These are phyloP conservation scores for Sphaerophoria taeniata DNA, from an alignment of 2,888 invertebrate species.

Conservation along the genomic window DNA sequence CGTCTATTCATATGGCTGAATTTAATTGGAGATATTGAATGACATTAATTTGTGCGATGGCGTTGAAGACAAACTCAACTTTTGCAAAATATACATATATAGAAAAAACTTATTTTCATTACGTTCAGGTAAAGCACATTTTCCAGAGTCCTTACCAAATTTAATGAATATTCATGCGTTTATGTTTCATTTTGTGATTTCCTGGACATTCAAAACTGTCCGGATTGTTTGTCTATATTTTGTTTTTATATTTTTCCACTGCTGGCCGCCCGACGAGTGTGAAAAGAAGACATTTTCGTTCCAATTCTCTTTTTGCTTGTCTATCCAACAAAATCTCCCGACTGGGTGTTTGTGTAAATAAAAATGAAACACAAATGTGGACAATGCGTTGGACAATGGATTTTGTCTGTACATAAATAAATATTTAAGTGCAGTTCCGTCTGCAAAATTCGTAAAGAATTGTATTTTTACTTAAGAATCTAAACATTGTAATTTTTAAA, in stretches of 20 bases:
- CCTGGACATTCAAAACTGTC: slow-evolving; percentile 25
- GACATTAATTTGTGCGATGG: not conserved
- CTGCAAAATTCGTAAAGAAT: not conserved
- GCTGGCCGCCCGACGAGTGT: slow-evolving; percentile 10
- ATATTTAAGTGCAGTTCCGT: not conserved
- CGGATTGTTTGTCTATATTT: not conserved
- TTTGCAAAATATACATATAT: slow-evolving; percentile 1
- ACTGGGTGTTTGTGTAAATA: slow-evolving; percentile 12
- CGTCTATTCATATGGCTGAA: too few species aligned
- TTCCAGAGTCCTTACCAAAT: slow-evolving; percentile 53
- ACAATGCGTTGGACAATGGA: not conserved
- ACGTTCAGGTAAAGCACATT: slow-evolving; percentile 52
- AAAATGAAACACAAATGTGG: slow-evolving; percentile 4
- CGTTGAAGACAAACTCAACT: slow-evolving; percentile 1
- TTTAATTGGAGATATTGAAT: too few species aligned
- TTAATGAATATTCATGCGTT: slow-evolving; percentile 41
- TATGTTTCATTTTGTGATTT: slow-evolving; percentile 56
- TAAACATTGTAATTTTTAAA: not conserved
- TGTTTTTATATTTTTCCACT: not conserved
- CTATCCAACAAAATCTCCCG: slow-evolving; percentile 5
- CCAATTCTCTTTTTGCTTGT: not conserved
- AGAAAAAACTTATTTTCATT: slow-evolving; percentile 60
- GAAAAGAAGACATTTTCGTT: slow-evolving; percentile 28
- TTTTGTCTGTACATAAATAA: slow-evolving; percentile 30
- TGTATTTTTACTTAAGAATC: not conserved